These are phyloP conservation scores for Hypothenemus hampei DNA, from an alignment of 1,140 invertebrate genomes.

Conservation along the genomic window DNA sequence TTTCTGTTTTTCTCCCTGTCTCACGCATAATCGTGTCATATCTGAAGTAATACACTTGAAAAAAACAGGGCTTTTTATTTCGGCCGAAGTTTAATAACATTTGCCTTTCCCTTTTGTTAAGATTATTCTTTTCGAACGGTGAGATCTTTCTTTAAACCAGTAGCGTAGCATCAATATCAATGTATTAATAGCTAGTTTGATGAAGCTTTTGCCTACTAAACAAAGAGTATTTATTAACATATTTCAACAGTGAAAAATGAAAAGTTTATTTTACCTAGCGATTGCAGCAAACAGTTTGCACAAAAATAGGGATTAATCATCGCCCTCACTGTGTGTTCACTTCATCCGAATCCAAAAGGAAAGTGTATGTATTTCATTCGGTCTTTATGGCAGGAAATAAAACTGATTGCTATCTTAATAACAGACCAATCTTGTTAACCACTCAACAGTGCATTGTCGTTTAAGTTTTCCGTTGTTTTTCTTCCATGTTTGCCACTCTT, in stretches of 20 bases:
- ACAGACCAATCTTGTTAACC: conserved; percentile 47
- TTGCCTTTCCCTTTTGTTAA: conserved; percentile 29
- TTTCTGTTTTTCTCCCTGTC: no score
- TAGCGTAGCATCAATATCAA: not conserved
- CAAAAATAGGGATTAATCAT: no score
- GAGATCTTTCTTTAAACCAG: conserved; percentile 1
- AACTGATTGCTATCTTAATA: conserved; percentile 48
- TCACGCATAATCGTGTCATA: conserved; percentile 43
- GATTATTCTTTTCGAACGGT: conserved; percentile 21
- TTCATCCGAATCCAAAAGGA: conserved; percentile 31
- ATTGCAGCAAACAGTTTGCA: no score
- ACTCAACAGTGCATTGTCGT: conserved; percentile 42
- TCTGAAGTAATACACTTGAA: conserved; percentile 36
- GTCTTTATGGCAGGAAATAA: conserved; percentile 46
- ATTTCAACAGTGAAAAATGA: no score
- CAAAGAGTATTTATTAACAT: no score
- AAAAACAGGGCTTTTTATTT: conserved; percentile 35
- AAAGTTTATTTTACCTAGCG: no score
- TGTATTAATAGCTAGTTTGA: no score
- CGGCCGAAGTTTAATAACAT: conserved; percentile 36
- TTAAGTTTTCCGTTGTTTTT: conserved; percentile 34
- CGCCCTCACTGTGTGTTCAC: conserved; percentile 17
- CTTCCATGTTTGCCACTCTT: conserved; percentile 34
- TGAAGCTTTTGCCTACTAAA: no score
- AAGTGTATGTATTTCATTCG: conserved; percentile 44